Base-by-base conservation (phyloP, 2,113 vertebrate genomes). In the Collichthys lucidus region DNA sequence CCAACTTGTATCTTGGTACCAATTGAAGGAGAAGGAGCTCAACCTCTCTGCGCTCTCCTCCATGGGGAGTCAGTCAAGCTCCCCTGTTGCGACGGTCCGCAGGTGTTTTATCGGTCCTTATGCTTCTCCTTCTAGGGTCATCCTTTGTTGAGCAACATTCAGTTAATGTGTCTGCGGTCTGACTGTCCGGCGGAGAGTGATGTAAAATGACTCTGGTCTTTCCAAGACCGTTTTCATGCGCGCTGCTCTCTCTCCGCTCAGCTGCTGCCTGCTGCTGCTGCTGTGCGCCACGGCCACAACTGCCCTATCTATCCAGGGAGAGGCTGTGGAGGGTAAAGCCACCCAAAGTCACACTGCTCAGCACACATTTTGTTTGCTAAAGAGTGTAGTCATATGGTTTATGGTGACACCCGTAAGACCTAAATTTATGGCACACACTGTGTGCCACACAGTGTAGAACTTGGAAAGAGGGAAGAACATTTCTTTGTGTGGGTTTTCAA, bases 201-300 rank as follows among this genome's bases (percentile, higher is more conserved):
- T 50, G 71, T 70, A 40, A 55, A 82, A 90, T 89, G 88, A 90
- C 83, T 77, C 71, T 77, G 63, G 85, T 87, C 85, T 91, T 71
- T 74, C 82, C 74, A 77, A 79, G 61, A 80, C 59, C 77, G 69
- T 66, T 59, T 74, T 74, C 69, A 7, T 74, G 70, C 73, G 87
- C 85, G 79, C 80, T 77, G 71, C 86, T 89, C 89, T 92, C 90
- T 91, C 89, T 89, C 80, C 73, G 76, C 88, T 88, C 88, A 79
- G 83, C 83, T 84, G 84, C 89, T 62, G 76, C 79, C 79, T 81
- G 83, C 86, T 79, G 87, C 79, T 81, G 83, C 86, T 79, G 87
- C 86, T 84, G 82, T 72, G 87, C 76, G 85, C 87, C 80, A 87
- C 85, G 74, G 53, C 88, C 80, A 84, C 88, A 74, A 82, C 83